phyloP scores from a whole-genome alignment of 2,113 vertebrate genomes.

The Rhynchomys soricoides region DNA sequence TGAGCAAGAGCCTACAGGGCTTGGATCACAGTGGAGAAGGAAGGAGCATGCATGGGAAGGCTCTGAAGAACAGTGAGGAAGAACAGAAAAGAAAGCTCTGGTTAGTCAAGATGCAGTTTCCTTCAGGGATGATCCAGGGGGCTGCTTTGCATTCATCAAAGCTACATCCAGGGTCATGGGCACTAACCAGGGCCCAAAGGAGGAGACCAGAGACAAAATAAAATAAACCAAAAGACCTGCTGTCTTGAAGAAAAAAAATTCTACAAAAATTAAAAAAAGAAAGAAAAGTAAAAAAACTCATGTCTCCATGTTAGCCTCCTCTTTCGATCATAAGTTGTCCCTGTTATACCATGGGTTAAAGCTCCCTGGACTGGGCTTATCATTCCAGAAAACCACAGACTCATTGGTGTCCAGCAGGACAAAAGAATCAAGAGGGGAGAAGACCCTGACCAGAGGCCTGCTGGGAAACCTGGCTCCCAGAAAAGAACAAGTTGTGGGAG shows the following conservation, averaged over 20 bases:
- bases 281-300: not conserved
- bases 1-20: not conserved
- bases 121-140: not conserved
- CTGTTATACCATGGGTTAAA: not conserved
- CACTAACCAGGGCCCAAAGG: not conserved
- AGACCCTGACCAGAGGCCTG: not conserved
- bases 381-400: not conserved
- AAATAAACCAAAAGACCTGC: not conserved
- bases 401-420: not conserved
- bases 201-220: not conserved
- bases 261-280: not conserved
- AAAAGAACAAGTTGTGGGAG: not conserved
- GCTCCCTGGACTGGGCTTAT: not conserved
- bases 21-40: not conserved
- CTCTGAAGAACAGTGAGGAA: not conserved
- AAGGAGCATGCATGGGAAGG: not conserved
- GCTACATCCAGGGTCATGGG: not conserved
- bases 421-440: constrained; percentile 8
- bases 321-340: not conserved
- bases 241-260: not conserved
- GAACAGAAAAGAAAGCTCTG: not conserved
- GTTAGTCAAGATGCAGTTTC: not conserved
- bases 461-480: not conserved
- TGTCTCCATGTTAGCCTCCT: not conserved
- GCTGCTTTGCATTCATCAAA: not conserved